Base-by-base conservation (phyloP, 1,140 invertebrate genomes). In the Hypsibius dujardini region DNA sequence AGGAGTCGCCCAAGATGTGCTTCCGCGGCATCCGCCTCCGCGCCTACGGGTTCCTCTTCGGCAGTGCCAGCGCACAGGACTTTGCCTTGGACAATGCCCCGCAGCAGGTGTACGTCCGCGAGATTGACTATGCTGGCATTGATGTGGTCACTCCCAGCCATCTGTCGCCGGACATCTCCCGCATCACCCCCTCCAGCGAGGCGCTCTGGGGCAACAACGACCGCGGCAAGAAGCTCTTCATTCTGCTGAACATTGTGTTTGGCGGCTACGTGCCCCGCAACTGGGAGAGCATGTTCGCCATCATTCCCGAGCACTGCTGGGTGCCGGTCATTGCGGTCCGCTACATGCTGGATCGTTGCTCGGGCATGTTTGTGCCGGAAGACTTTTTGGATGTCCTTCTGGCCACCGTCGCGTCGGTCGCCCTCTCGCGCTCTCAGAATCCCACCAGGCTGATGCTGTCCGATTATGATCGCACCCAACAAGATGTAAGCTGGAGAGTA, bases 261-360 rank as follows among this genome's bases (percentile, higher is more conserved):
- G 62, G 62, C 62, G 62, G 3, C 3, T 7, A 45, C 12, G 7
- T 12, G 12, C 62, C 62, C 12, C 3, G 3, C 12, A 12, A 45
- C 62, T 67, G 62, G 62, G 12, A 67, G 12, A 42, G 3, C 12
- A 45, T 12, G 12, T 67, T 67, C 42, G 42, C 45, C 12, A 7
- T 7, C 42, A 42, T 67, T 42, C 62, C 62, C 12, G 62, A 67
- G 62, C 45, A 45, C 12, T 7, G 12, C 12, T 67, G 62, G 62
- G 62, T 67, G 12, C 62, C 62, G 12, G 62, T 67, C 62, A 67
- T 67, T 67, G 62, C 62, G 12, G 7, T 67, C 3, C 62, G 62
- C 62, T 67, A 67, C 62, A 67, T 67, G 62, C 42, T 67, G 42
- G 50, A 56, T n/a, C 12, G 42, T 0, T 67, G 42, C 12, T 12